Conservation (phyloP, 2,113 vertebrate genomes). For the Platysteira castanea region DNA sequence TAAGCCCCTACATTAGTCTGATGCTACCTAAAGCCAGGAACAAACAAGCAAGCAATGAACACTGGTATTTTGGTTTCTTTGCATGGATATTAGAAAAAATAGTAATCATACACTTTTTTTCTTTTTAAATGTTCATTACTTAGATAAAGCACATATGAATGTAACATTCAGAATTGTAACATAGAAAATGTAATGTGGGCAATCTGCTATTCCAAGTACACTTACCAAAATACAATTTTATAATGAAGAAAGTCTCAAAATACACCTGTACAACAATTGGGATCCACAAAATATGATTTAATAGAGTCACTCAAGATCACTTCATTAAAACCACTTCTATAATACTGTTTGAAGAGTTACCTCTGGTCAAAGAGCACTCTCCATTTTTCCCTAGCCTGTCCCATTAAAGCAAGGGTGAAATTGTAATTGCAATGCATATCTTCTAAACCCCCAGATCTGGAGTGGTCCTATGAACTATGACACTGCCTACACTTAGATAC, state of each 20-base stretch:
- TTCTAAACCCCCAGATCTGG: conserved; percentile 19
- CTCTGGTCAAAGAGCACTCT: conserved; percentile 45
- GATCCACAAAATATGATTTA: conserved; percentile 67
- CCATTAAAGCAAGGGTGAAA: conserved; percentile 38
- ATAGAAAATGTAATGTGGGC: conserved; percentile 68
- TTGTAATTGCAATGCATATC: background rate
- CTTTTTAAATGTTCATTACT: conserved; percentile 66
- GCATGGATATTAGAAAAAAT: conserved; percentile 73
- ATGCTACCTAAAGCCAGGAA: conserved; percentile 62
- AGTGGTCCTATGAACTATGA: conserved; percentile 37
- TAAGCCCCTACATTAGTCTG: conserved; percentile 35
- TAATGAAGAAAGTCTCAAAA: conserved; percentile 74
- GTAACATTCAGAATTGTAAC: conserved; percentile 67
- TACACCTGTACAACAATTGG: conserved; percentile 67
- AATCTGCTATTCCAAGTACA: conserved; percentile 70
- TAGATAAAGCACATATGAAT: conserved; percentile 69
- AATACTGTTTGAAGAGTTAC: conserved; percentile 58
- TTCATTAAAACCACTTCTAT: conserved; percentile 60
- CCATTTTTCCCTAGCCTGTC: background rate
- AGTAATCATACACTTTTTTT: conserved; percentile 72
- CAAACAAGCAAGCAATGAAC: conserved; percentile 64
- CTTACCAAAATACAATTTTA: conserved; percentile 74
- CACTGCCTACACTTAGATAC: conserved; percentile 39
- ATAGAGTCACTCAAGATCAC: conserved; percentile 62
- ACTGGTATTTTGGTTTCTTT: conserved; percentile 58